Percentiles rank a stretch among this genome's conserved stretches.
Evolutionary conservation across 37 sponge, comb jelly and placozoan species (phyloP).

Genomic region (Agelas oroides): DNA sequence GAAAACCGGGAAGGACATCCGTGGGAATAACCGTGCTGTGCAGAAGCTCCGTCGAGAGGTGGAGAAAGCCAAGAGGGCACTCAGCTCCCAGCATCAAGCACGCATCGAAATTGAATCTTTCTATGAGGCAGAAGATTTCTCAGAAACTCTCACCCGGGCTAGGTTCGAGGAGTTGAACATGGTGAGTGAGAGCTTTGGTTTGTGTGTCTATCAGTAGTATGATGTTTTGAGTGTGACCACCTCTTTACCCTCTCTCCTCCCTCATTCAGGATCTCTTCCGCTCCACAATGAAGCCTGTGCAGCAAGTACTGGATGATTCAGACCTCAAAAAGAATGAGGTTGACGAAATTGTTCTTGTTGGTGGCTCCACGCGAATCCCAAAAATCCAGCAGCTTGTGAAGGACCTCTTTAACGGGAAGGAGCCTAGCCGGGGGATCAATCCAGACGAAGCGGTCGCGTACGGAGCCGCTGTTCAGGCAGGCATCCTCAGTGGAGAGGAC

Average conservation of each 20-base stretch:
- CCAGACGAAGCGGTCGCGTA: conserved; percentile 99
- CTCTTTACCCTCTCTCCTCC: conserved; percentile 20
- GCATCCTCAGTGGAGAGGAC: conserved; percentile 92
- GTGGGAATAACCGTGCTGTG: conserved; percentile 93
- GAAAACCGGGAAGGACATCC: conserved; percentile 97
- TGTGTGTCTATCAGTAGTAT: neutral
- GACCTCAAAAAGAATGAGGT: conserved; percentile 90
- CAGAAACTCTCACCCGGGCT: conserved; percentile 98
- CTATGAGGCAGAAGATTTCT: conserved; percentile 98
- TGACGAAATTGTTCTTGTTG: conserved; percentile 97
- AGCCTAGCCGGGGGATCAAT: conserved; percentile 94
- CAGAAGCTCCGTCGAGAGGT: conserved; percentile 99
- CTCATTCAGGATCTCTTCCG: conserved; percentile 95
- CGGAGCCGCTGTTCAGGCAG: conserved; percentile 99
- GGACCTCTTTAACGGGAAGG: conserved; percentile 97
- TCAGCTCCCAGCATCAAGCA: conserved; percentile 94
- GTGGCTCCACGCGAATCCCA: conserved; percentile 98
- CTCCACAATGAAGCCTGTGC: conserved; percentile 95
- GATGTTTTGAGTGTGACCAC: no score
- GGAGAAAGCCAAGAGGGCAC: conserved; percentile 98
- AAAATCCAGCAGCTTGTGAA: conserved; percentile 98
- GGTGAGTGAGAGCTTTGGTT: no score
- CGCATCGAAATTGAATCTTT: conserved; percentile 97
- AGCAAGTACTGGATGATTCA: conserved; percentile 93
- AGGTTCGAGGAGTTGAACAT: conserved; percentile 99